Percentiles rank a stretch among this genome's conserved stretches.
phyloP scores from a whole-genome alignment of 35 echinoderm and acorn worm species.

The Lytechinus variegatus region DNA sequence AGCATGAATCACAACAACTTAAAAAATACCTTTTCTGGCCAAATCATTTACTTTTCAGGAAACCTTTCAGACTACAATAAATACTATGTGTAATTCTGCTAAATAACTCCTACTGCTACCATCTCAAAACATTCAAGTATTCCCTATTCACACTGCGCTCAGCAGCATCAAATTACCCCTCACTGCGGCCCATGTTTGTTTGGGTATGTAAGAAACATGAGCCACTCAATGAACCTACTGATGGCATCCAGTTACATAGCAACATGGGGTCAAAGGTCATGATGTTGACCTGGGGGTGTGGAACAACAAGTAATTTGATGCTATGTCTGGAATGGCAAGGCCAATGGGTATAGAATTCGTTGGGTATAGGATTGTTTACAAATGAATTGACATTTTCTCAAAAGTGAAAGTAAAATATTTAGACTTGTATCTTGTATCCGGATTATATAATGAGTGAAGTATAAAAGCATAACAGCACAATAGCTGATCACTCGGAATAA shows the following conservation, averaged over 20 bases:
- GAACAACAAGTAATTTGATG: neutral
- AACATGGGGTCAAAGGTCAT: neutral
- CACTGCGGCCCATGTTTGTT: neutral
- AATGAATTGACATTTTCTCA: neutral
- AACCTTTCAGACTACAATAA: no score
- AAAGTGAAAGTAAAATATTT: neutral
- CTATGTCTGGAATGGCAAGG: neutral
- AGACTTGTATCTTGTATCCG: neutral
- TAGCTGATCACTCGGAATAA: no score
- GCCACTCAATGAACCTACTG: neutral
- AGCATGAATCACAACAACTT: no score
- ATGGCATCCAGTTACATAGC: neutral
- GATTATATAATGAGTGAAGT: neutral
- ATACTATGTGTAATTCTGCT: no score
- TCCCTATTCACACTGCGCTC: no score
- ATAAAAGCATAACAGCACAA: no score
- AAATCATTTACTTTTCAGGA: no score
- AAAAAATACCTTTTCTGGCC: no score
- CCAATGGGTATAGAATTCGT: neutral
- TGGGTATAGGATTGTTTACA: neutral
- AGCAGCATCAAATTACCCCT: neutral
- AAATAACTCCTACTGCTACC: no score
- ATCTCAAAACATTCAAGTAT: no score
- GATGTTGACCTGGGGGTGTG: neutral
- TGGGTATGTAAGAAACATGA: neutral